Evolutionary conservation across 92 coral and sea anemone genomes (phyloP).

Genomic region (Phenganax subtilis): DNA sequence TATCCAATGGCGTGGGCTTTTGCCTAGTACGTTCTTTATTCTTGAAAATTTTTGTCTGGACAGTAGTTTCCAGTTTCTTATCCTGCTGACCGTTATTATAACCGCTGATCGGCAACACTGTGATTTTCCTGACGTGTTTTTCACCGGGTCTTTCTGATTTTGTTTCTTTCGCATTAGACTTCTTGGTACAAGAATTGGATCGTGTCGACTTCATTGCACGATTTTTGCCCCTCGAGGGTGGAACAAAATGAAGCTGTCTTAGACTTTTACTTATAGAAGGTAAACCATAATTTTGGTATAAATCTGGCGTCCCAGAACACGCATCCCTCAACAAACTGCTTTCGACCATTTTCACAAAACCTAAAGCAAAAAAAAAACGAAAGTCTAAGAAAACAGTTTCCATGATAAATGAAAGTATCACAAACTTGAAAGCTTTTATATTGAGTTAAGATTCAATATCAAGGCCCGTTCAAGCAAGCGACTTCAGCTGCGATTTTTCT

Average conservation of each 20-base stretch:
- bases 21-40: background rate
- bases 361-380: no score
- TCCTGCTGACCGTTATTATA: background rate
- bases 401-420: no score
- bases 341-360: constrained; percentile 29
- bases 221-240: background rate
- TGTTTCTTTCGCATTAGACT: background rate
- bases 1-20: background rate
- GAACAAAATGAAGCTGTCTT: constrained; percentile 9
- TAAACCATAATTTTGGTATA: background rate
- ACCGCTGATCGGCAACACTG: constrained; percentile 19
- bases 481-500: no score
- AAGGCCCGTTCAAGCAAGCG: no score
- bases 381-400: no score
- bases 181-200: background rate
- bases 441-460: no score
- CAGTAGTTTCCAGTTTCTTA: background rate
- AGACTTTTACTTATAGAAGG: background rate
- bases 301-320: background rate
- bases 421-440: no score
- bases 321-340: background rate
- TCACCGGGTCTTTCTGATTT: background rate
- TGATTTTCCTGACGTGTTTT: constrained; percentile 17
- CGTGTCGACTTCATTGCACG: background rate
- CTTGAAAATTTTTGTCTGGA: background rate